These are phyloP conservation scores for Cancer borealis DNA, from an alignment of 2,888 invertebrate genomes.

Conservation along the genomic window DNA sequence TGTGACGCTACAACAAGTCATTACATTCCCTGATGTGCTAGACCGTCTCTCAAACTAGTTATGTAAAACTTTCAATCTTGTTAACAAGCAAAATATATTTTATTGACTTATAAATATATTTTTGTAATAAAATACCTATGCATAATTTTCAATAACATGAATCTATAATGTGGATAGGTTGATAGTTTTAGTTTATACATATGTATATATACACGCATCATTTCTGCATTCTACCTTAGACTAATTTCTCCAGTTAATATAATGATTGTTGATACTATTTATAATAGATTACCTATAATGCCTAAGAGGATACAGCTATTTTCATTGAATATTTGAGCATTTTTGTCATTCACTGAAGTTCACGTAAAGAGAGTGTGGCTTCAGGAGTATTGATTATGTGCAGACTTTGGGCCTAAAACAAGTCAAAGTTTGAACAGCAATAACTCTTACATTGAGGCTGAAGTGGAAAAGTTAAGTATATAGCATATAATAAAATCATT, in stretches of 20 bases:
- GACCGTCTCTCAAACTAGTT: background rate
- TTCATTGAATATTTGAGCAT: slow-evolving; percentile 10
- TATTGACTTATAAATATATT: slow-evolving; percentile 51
- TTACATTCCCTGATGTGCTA: slow-evolving; percentile 16
- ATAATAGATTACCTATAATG: background rate
- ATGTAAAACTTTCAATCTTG: slow-evolving; percentile 34
- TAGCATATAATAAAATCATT: slow-evolving; percentile 23
- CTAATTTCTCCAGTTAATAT: slow-evolving; percentile 36
- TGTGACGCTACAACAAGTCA: slow-evolving; percentile 16
- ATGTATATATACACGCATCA: slow-evolving; percentile 36
- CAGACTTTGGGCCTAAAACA: background rate
- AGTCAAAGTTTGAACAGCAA: background rate
- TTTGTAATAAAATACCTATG: slow-evolving; percentile 48
- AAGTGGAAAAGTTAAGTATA: background rate
- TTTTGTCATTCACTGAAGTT: background rate
- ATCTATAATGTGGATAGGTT: slow-evolving; percentile 38
- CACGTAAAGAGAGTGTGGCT: background rate
- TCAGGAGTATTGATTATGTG: background rate
- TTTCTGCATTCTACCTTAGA: background rate
- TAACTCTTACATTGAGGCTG: background rate
- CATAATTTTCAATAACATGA: background rate
- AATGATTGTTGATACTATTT: background rate
- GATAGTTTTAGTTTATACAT: slow-evolving; percentile 18
- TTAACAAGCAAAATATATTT: slow-evolving; percentile 35
- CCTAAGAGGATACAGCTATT: background rate